A percentile compares a stretch with the other conserved stretches of the same genome.
Evolutionary conservation across 2,797 vertebrate genomes (phyloP).

Genomic region (Enteromius treurensis): DNA sequence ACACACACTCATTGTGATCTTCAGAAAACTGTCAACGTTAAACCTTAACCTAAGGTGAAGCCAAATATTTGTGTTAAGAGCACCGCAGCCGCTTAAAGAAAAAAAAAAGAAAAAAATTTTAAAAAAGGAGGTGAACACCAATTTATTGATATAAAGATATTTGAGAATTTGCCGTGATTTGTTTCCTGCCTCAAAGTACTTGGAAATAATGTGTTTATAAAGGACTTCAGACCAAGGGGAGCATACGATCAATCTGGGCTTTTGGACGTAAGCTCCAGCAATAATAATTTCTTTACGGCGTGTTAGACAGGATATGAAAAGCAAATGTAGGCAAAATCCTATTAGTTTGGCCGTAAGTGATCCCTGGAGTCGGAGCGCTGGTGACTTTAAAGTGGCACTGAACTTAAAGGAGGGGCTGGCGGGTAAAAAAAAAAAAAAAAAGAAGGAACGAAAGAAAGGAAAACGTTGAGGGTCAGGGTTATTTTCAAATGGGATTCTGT

Average conservation of each 20-base stretch:
- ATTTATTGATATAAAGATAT: slow-evolving; percentile 39
- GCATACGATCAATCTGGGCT: slow-evolving; percentile 41
- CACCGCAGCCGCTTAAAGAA: slow-evolving; percentile 12
- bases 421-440: not conserved
- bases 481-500: slow-evolving; percentile 51
- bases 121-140: not conserved
- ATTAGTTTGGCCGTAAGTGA: slow-evolving; percentile 54
- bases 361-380: slow-evolving; percentile 52
- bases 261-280: slow-evolving; percentile 39
- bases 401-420: slow-evolving; percentile 6
- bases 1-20: slow-evolving; percentile 45
- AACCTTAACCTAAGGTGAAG: slow-evolving; percentile 54
- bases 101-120: not conserved
- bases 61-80: slow-evolving; percentile 59
- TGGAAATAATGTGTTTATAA: slow-evolving; percentile 48
- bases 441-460: slow-evolving; percentile 9
- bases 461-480: slow-evolving; percentile 4
- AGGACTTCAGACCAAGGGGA: slow-evolving; percentile 48
- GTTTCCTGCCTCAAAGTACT: slow-evolving; percentile 39
- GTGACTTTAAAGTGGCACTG: slow-evolving; percentile 54
- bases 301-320: slow-evolving; percentile 63
- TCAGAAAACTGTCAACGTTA: slow-evolving; percentile 54
- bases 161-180: slow-evolving; percentile 28
- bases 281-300: slow-evolving; percentile 53
- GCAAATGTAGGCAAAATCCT: slow-evolving; percentile 57